Evolutionary conservation across 1,140 invertebrate species (phyloP).

Genomic region (Drosophila triauraria): DNA sequence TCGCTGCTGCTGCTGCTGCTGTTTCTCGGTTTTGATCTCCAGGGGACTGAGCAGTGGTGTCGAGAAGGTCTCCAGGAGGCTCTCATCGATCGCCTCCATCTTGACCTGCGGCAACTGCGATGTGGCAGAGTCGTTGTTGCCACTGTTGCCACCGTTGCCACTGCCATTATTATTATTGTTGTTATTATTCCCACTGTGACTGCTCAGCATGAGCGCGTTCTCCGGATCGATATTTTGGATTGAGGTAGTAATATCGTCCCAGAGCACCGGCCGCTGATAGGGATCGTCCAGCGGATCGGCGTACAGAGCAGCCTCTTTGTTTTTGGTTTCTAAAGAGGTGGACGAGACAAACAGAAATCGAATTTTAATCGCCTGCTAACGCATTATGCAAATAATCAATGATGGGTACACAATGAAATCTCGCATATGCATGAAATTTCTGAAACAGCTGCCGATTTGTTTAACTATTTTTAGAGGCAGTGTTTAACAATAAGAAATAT

Average conservation of each 20-base stretch:
- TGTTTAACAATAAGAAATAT: constrained; percentile 1
- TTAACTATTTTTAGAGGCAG: constrained; percentile 59
- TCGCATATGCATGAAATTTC: constrained; percentile 81
- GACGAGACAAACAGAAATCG: constrained; percentile 36
- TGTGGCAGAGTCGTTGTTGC: constrained; percentile 39
- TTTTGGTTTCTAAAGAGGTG: constrained; percentile 75
- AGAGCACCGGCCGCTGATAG: constrained; percentile 92
- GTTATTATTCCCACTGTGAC: constrained; percentile 23
- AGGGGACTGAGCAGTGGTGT: constrained; percentile 89
- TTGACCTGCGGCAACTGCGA: constrained; percentile 88
- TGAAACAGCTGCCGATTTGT: constrained; percentile 64
- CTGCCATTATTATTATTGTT: constrained; percentile 26
- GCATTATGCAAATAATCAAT: constrained; percentile 72
- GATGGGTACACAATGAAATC: constrained; percentile 73
- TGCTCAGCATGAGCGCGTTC: constrained; percentile 93
- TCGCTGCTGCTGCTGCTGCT: constrained; percentile 85
- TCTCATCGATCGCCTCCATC: constrained; percentile 90
- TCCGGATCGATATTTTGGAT: constrained; percentile 95
- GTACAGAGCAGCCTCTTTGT: constrained; percentile 85
- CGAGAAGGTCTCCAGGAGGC: constrained; percentile 85
- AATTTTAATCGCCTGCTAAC: constrained; percentile 68
- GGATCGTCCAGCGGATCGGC: constrained; percentile 90
- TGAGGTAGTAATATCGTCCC: constrained; percentile 95
- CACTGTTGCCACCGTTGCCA: constrained; percentile 40
- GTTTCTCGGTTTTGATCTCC: constrained; percentile 89